Conservation (phyloP, 2,888 invertebrate genomes). For the Mythimna lalbum region DNA sequence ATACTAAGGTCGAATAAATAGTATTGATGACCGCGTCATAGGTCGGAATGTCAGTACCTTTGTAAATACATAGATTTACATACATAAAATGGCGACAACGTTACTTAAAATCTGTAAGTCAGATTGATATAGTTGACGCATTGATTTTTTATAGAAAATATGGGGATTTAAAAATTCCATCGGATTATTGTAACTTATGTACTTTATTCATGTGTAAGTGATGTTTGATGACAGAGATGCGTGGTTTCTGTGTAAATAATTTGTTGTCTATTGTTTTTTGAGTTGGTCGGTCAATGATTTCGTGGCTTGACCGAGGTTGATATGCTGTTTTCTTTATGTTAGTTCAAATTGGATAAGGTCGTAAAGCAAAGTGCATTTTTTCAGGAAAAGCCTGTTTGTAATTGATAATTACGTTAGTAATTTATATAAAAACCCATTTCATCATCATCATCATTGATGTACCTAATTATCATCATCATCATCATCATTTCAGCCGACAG, state of each 20-base stretch:
- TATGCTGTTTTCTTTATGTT: too few species aligned
- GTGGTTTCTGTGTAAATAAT: not conserved
- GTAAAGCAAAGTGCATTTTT: too few species aligned
- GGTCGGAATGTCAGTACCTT: constrained; percentile 21
- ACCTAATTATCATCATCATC: too few species aligned
- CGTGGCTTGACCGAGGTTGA: too few species aligned
- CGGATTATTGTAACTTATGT: constrained; percentile 34
- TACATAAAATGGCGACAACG: constrained; percentile 28
- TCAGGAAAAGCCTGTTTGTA: too few species aligned
- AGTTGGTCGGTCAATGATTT: not conserved
- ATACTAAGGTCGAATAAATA: constrained; percentile 54
- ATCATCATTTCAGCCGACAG: too few species aligned
- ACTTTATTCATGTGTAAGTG: constrained; percentile 2
- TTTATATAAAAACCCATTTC: too few species aligned
- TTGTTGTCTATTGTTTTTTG: not conserved
- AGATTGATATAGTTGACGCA: constrained; percentile 34
- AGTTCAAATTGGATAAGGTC: too few species aligned
- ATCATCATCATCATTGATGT: too few species aligned
- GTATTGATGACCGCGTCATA: constrained; percentile 61
- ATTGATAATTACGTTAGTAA: too few species aligned
- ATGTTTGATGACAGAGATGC: constrained; percentile 26
- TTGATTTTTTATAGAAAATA: constrained; percentile 30
- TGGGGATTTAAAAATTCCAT: constrained; percentile 24
- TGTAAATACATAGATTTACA: constrained; percentile 16
- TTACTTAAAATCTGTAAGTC: constrained; percentile 17